Percentiles rank a stretch among this genome's conserved stretches.
Evolutionary conservation across 2,888 invertebrate genomes (phyloP).

Genomic region (Achlya flavicornis): DNA sequence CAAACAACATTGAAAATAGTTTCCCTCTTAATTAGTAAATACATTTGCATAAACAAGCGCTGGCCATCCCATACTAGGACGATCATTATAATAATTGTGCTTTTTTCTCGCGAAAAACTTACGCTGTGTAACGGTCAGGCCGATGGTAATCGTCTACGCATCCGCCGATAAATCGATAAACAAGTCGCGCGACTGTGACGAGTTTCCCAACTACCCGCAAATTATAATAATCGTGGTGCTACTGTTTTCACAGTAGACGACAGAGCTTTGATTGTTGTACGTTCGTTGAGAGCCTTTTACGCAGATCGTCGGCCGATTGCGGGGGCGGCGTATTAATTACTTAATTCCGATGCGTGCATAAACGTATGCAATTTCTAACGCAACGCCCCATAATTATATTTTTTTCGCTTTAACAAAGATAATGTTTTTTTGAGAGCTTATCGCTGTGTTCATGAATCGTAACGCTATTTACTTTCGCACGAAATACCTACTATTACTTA

Average conservation of each 20-base stretch:
- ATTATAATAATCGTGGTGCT: slow-evolving; percentile 63
- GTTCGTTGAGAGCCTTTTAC: slow-evolving; percentile 63
- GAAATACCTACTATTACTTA: slow-evolving; percentile 38
- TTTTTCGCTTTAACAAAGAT: slow-evolving; percentile 69
- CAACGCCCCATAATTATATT: slow-evolving; percentile 67
- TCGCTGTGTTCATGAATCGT: slow-evolving; percentile 71
- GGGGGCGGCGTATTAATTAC: slow-evolving; percentile 72
- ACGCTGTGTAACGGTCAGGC: slow-evolving; percentile 70
- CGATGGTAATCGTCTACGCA: slow-evolving; percentile 74
- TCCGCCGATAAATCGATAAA: slow-evolving; percentile 80
- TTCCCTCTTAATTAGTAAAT: slow-evolving; percentile 77
- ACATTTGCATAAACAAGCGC: slow-evolving; percentile 77
- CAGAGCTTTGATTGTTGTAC: slow-evolving; percentile 64
- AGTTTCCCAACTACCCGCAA: slow-evolving; percentile 71
- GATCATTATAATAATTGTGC: slow-evolving; percentile 79
- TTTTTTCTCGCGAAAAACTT: slow-evolving; percentile 76
- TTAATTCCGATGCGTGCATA: slow-evolving; percentile 80
- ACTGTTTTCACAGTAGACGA: slow-evolving; percentile 60
- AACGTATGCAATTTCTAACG: slow-evolving; percentile 76
- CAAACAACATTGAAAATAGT: slow-evolving; percentile 73
- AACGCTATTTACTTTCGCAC: slow-evolving; percentile 69
- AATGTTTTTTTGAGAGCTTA: slow-evolving; percentile 75
- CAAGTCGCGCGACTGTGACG: slow-evolving; percentile 73
- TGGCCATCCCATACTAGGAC: slow-evolving; percentile 75
- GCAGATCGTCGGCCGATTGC: slow-evolving; percentile 75